Evolutionary conservation across 2,888 invertebrate species (phyloP).

Genomic region (Troides aeacus): DNA sequence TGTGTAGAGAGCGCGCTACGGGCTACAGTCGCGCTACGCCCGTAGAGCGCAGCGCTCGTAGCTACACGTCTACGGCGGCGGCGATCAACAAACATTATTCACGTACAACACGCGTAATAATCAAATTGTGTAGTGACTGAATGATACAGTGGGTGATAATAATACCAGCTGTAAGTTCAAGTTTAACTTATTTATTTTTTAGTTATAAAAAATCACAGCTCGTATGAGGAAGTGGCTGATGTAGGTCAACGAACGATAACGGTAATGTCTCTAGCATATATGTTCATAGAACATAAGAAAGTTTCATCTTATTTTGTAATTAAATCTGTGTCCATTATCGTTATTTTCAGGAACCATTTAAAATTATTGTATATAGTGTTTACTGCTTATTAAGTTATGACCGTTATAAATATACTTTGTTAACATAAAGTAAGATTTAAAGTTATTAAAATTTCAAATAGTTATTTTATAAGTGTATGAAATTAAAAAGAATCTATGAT

Average conservation of each 20-base stretch:
- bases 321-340: neutral
- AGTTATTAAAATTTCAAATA: too few relatives aligned
- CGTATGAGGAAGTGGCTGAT: slow-evolving; percentile 23
- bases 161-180: slow-evolving; percentile 32
- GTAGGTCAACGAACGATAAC: slow-evolving; percentile 35
- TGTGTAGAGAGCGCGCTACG: slow-evolving; percentile 37
- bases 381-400: too few relatives aligned
- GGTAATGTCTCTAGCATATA: slow-evolving; percentile 18
- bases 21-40: slow-evolving; percentile 54
- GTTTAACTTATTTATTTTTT: slow-evolving; percentile 16
- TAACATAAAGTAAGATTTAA: too few relatives aligned
- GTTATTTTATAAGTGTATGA: too few relatives aligned
- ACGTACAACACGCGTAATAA: slow-evolving; percentile 7
- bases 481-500: too few relatives aligned
- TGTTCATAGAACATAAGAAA: neutral
- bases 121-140: slow-evolving; percentile 32
- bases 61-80: slow-evolving; percentile 45
- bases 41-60: slow-evolving; percentile 66
- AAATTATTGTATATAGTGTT: neutral
- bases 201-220: slow-evolving; percentile 13
- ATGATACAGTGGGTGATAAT: slow-evolving; percentile 21
- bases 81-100: slow-evolving; percentile 23
- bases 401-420: too few relatives aligned
- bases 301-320: neutral
- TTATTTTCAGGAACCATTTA: neutral